A percentile compares a stretch with the other conserved stretches of the same genome.
These are phyloP conservation scores for Nesospiza acunhae DNA, from an alignment of 2,113 vertebrate species.

Conservation along the genomic window DNA sequence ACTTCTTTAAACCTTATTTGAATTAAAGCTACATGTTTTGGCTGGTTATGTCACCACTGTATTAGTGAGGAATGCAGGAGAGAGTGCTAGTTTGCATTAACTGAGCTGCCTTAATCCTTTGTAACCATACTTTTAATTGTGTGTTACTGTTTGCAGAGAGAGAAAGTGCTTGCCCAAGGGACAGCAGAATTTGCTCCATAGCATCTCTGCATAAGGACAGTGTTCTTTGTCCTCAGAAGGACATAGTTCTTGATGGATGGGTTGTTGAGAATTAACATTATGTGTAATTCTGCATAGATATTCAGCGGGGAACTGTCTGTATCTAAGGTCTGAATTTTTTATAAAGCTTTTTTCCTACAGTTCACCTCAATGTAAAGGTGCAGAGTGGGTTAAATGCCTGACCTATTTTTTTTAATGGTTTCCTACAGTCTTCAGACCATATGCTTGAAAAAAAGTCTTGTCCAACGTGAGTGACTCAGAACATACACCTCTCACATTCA, in stretches of 20 bases:
- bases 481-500: rapidly evolving
- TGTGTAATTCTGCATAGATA: not conserved
- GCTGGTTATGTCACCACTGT: conserved; percentile 13
- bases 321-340: not conserved
- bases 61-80: conserved; percentile 46
- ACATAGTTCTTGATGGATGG: not conserved
- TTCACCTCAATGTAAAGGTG: not conserved
- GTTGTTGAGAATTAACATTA: not conserved
- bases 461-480: not conserved
- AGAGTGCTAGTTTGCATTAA: conserved; percentile 31
- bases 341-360: not conserved
- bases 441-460: not conserved
- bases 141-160: not conserved
- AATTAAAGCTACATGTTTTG: conserved; percentile 55
- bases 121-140: not conserved
- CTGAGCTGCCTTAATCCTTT: conserved; percentile 34
- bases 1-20: conserved; percentile 41
- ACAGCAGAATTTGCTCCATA: not conserved
- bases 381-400: not conserved
- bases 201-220: not conserved
- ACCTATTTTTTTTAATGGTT: not conserved
- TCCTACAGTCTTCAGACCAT: not conserved
- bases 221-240: not conserved
- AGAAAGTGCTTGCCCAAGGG: not conserved
- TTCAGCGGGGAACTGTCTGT: not conserved